Evolutionary conservation across 2,888 invertebrate species (phyloP).

Genomic region (Linnaemya vulpina): DNA sequence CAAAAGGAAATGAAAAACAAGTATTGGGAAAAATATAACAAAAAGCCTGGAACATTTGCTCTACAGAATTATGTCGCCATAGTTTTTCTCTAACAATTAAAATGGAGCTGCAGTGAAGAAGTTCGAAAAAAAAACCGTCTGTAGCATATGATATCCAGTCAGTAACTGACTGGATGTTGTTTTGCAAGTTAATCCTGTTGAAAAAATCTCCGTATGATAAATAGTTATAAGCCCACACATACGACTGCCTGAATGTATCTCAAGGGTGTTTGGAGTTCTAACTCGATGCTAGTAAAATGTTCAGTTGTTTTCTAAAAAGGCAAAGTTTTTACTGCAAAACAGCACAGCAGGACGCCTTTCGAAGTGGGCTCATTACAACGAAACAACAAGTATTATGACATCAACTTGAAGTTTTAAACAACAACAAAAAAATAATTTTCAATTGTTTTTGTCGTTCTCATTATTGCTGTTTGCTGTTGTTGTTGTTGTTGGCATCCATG

Average conservation of each 20-base stretch:
- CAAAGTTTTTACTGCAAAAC: constrained; percentile 1
- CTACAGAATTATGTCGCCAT: constrained; percentile 46
- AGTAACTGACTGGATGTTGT: not conserved
- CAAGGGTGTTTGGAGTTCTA: constrained; percentile 17
- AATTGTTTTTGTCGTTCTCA: constrained; percentile 43
- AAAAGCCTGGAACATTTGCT: constrained; percentile 22
- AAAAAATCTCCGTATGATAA: not conserved
- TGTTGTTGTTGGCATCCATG: constrained; percentile 11
- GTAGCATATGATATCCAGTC: not conserved
- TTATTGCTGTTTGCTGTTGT: constrained; percentile 12
- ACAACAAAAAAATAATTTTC: constrained; percentile 37
- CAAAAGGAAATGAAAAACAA: not conserved
- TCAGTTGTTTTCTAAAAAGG: not conserved
- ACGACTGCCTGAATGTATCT: not conserved
- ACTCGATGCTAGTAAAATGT: not conserved
- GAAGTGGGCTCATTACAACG: constrained; percentile 51
- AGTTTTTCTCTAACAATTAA: not conserved
- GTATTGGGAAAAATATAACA: not conserved
- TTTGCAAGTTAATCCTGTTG: not conserved
- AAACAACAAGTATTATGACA: constrained; percentile 58
- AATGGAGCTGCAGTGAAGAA: constrained; percentile 5
- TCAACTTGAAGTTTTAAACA: constrained; percentile 46
- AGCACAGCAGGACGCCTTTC: constrained; percentile 34
- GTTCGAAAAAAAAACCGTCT: not conserved
- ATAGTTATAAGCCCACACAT: not conserved